phyloP scores from a whole-genome alignment of 1,140 invertebrate species.

The Rhopalosiphum maidis region DNA sequence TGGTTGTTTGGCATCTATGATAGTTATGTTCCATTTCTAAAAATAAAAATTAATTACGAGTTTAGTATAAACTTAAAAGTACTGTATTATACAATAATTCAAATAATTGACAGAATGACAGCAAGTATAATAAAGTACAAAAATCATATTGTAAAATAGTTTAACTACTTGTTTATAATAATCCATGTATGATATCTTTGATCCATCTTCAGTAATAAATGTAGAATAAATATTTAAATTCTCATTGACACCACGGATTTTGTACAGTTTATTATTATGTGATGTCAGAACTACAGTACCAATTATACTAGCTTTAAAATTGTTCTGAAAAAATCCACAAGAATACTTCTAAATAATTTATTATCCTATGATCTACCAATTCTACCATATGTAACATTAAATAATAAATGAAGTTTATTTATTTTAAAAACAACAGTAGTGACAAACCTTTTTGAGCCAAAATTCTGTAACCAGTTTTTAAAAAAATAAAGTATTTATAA shows the following conservation, averaged over 20 bases:
- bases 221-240: conserved; percentile 66
- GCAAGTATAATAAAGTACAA: neutral
- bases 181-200: conserved; percentile 59
- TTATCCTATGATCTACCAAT: no score
- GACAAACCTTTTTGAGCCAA: no score
- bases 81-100: neutral
- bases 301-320: conserved; percentile 57
- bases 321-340: conserved; percentile 6
- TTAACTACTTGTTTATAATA: neutral
- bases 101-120: no score
- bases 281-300: conserved; percentile 77
- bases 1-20: neutral
- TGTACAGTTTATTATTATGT: conserved; percentile 80
- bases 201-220: conserved; percentile 71
- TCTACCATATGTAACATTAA: no score
- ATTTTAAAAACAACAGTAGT: no score
- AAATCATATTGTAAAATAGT: neutral
- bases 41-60: neutral
- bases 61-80: neutral
- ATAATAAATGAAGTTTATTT: no score
- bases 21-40: neutral
- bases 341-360: neutral
- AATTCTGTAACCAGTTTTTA: neutral
- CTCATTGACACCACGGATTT: conserved; percentile 79
- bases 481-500: neutral